phyloP scores from a whole-genome alignment of 2,888 invertebrate genomes.

The Coleophora deauratella region DNA sequence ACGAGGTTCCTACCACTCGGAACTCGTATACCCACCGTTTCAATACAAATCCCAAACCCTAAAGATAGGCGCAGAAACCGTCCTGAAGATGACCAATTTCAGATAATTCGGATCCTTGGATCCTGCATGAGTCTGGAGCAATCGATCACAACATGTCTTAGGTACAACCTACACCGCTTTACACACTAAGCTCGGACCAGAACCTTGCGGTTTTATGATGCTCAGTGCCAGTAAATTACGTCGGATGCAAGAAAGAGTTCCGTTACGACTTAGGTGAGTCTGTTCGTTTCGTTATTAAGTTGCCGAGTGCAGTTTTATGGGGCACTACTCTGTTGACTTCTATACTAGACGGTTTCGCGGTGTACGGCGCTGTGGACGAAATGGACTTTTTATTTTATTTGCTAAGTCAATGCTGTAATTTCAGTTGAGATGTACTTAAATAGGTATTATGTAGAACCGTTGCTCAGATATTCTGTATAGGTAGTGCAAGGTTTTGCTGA shows the following conservation, averaged over 20 bases:
- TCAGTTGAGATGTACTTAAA: background rate
- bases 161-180: too few species aligned
- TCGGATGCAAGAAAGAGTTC: constrained; percentile 42
- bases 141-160: too few species aligned
- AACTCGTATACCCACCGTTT: too few species aligned
- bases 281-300: constrained; percentile 23
- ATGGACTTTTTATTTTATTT: constrained; percentile 18
- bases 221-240: constrained; percentile 38
- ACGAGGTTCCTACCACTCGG: too few species aligned
- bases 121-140: too few species aligned
- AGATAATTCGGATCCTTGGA: too few species aligned
- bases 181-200: constrained; percentile 1
- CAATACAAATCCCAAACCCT: too few species aligned
- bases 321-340: constrained; percentile 16
- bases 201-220: constrained; percentile 35
- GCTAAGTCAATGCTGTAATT: constrained; percentile 3
- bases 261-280: constrained; percentile 41
- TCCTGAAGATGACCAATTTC: too few species aligned
- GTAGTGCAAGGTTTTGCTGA: too few species aligned
- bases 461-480: too few species aligned
- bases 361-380: constrained; percentile 8
- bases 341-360: background rate
- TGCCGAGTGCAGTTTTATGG: constrained; percentile 18
- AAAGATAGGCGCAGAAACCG: too few species aligned
- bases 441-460: too few species aligned